These are phyloP conservation scores for Masnerella sp. DNA, from an alignment of 2,888 invertebrate species.

Conservation along the genomic window DNA sequence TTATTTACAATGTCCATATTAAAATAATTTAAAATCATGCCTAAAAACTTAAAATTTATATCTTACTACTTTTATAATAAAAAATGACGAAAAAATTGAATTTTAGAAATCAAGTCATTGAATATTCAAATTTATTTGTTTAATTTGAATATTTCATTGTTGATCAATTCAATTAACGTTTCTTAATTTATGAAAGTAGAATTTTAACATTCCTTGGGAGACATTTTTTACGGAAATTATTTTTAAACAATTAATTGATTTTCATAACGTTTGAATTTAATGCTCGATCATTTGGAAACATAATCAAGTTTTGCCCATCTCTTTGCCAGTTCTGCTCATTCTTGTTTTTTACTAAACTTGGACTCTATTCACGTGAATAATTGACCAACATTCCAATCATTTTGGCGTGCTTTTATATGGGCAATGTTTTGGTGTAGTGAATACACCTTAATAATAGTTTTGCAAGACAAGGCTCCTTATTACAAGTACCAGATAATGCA, in stretches of 20 bases:
- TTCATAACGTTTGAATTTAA: constrained; percentile 30
- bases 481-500: constrained; percentile 36
- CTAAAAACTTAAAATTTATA: constrained; percentile 16
- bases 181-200: no score
- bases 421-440: constrained; percentile 50
- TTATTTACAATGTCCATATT: constrained; percentile 36
- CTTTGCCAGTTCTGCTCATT: constrained; percentile 33
- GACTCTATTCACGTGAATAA: constrained; percentile 31
- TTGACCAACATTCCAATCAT: constrained; percentile 41
- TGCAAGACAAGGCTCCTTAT: constrained; percentile 34
- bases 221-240: no score
- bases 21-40: constrained; percentile 13
- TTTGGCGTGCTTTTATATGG: constrained; percentile 55
- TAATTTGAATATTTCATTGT: no score
- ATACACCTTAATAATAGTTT: constrained; percentile 48
- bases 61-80: constrained; percentile 38
- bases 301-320: constrained; percentile 40
- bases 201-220: no score
- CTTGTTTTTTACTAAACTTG: constrained; percentile 30
- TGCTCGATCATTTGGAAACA: constrained; percentile 29
- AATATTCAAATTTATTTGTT: no score
- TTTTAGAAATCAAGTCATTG: no score
- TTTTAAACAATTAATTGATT: constrained; percentile 11
- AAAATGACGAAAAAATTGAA: no score
- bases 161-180: no score